Base-by-base conservation (phyloP, 2,888 invertebrate species). In the Microchrysa polita region DNA sequence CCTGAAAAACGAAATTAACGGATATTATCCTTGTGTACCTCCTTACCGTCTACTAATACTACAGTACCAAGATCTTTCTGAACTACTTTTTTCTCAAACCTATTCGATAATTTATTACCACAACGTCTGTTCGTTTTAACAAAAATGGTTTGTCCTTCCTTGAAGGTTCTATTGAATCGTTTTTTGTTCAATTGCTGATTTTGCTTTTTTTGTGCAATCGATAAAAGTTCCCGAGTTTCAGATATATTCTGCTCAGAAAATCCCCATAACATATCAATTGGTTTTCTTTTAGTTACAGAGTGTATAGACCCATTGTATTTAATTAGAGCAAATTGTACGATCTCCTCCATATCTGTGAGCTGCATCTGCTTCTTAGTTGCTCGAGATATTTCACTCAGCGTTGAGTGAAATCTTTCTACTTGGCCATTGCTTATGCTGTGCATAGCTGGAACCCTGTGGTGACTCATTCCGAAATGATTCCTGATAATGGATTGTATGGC, bases 271-370 rank as follows among this genome's bases (percentile, higher is more conserved):
- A 34, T 16, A 16, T 40, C 61, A 18, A 22, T 61, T n/a, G 61
- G 61, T 12, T 20, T 65, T 16, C 65, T 1, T 5, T 65, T 48
- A 5, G 48, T 65, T 20, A 65, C 48, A 7, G 61, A 16, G 18
- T 65, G 42, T 10, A 65, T 48, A 7, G 65, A 34, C n/a, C 48
- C 48, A 22, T 65, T 65, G 48, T 48, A 65, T 10, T 34, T 18
- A 14, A 34, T 16, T 18, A 48, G 5, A 16, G 65, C 44, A 20
- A 48, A 22, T 5, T 48, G 14, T 2, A 65, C n/a, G 10, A 44
- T 65, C 18, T 65, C 48, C 5, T 44, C 34, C 5, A 48, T 10
- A 14, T 20, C 12, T 5, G 10, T 34, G 40, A 40, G 12, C 2
- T 20, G 40, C n/a, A 22, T 12, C 22, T 65, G 20, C 1, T 10